phyloP scores from a whole-genome alignment of 2,888 invertebrate genomes.

The Hirtodrosophila histrioides region DNA sequence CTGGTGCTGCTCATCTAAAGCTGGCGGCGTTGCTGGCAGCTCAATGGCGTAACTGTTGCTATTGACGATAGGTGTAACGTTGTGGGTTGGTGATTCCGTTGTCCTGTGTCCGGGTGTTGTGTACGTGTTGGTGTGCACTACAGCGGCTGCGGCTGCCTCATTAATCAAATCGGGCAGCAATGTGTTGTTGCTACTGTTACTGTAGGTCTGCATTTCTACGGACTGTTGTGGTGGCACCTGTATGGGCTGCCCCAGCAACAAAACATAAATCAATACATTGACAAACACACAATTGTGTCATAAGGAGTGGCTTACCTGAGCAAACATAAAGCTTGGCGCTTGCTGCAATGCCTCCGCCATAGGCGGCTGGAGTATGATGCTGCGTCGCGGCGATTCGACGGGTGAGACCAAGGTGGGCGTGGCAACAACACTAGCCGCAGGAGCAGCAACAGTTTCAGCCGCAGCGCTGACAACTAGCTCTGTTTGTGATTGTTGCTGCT shows the following conservation, averaged over 20 bases:
- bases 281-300: neutral
- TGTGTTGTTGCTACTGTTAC: slow-evolving; percentile 18
- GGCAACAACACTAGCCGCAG: slow-evolving; percentile 6
- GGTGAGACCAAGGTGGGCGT: slow-evolving; percentile 55
- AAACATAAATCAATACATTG: neutral
- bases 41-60: slow-evolving; percentile 81
- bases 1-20: slow-evolving; percentile 54
- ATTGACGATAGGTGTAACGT: neutral
- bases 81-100: slow-evolving; percentile 15
- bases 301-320: slow-evolving; percentile 72
- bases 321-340: slow-evolving; percentile 73
- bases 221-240: slow-evolving; percentile 74
- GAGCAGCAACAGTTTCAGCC: neutral
- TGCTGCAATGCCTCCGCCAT: slow-evolving; percentile 75
- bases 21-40: slow-evolving; percentile 76
- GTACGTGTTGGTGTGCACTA: slow-evolving; percentile 21
- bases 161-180: slow-evolving; percentile 72
- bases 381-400: slow-evolving; percentile 80
- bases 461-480: slow-evolving; percentile 7
- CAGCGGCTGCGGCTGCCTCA: slow-evolving; percentile 64
- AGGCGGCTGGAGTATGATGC: slow-evolving; percentile 86
- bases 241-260: slow-evolving; percentile 65
- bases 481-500: slow-evolving; percentile 6
- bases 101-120: slow-evolving; percentile 34
- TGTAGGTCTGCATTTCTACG: slow-evolving; percentile 12